These are phyloP conservation scores for Platerodrilus igneus DNA, from an alignment of 2,888 invertebrate species.

Conservation along the genomic window DNA sequence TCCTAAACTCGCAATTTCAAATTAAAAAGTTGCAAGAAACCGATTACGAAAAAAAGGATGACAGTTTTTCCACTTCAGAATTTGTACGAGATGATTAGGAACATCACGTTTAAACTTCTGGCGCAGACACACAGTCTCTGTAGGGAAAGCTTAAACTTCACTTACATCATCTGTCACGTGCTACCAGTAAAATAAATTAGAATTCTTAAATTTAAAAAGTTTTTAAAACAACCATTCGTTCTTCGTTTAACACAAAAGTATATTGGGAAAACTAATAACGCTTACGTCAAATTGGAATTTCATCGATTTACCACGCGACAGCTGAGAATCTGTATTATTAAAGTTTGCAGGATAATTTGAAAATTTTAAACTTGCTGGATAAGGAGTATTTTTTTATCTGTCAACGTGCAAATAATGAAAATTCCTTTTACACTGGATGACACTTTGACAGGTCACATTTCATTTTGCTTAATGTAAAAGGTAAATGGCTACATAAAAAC, in stretches of 20 bases:
- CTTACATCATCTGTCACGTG: constrained; percentile 31
- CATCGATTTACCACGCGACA: constrained; percentile 38
- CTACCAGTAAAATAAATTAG: constrained; percentile 33
- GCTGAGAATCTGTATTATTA: constrained; percentile 36
- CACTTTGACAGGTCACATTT: constrained; percentile 20
- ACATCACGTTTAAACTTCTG: constrained; percentile 20
- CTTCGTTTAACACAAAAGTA: constrained; percentile 31
- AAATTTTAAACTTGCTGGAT: constrained; percentile 21
- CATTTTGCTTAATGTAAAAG: constrained; percentile 18
- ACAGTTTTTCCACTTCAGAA: constrained; percentile 23
- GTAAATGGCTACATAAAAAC: too few relatives aligned
- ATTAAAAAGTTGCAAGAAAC: too few relatives aligned
- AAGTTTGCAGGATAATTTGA: constrained; percentile 27
- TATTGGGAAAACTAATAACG: constrained; percentile 35
- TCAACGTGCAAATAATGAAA: constrained; percentile 25
- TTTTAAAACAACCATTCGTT: constrained; percentile 30
- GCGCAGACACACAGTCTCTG: constrained; percentile 23
- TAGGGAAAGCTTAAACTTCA: constrained; percentile 19
- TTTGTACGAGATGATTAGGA: constrained; percentile 21
- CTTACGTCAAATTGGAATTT: constrained; percentile 40
- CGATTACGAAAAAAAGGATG: constrained; percentile 20
- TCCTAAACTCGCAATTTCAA: too few relatives aligned
- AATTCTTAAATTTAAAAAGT: constrained; percentile 36
- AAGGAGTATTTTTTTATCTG: constrained; percentile 18
- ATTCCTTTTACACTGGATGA: constrained; percentile 21